These are phyloP conservation scores for Plebejus melissa DNA, from an alignment of 2,888 invertebrate genomes.

Conservation along the genomic window DNA sequence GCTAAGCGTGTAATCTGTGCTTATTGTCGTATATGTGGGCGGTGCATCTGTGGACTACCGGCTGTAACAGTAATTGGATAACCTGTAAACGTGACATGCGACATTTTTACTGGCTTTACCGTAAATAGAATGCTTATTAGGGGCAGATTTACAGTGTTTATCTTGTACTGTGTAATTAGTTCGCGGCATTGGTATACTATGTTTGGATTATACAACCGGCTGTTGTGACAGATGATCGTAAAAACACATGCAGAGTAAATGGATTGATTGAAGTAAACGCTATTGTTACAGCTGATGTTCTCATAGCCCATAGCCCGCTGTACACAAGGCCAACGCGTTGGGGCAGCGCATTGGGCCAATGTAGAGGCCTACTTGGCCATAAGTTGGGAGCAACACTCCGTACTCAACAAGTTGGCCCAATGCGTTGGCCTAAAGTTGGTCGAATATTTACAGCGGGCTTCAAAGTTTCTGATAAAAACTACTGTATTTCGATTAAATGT, in stretches of 20 bases:
- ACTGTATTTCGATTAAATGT: too few species aligned
- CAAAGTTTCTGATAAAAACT: too few species aligned
- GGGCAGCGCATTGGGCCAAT: too few species aligned
- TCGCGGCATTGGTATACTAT: background rate
- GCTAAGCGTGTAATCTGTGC: background rate
- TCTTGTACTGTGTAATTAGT: constrained; percentile 11
- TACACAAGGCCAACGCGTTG: too few species aligned
- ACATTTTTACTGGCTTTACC: constrained; percentile 23
- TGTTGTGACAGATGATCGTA: background rate
- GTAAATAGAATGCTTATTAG: constrained; percentile 18
- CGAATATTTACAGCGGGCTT: too few species aligned
- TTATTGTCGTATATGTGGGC: background rate
- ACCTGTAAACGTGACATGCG: constrained; percentile 19
- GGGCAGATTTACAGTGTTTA: constrained; percentile 10
- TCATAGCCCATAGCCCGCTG: too few species aligned
- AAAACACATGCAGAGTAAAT: background rate
- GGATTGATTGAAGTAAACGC: background rate
- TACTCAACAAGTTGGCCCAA: too few species aligned
- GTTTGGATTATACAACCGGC: constrained; percentile 2
- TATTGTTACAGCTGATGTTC: too few species aligned
- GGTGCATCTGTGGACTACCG: background rate
- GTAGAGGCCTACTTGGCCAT: too few species aligned
- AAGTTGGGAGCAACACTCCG: too few species aligned
- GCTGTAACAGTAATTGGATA: constrained; percentile 13
- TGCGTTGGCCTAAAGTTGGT: too few species aligned